Evolutionary conservation across 1,140 invertebrate species (phyloP), one percentile per base, ranked within the genome.

Genomic region (Drosophila ambigua): DNA sequence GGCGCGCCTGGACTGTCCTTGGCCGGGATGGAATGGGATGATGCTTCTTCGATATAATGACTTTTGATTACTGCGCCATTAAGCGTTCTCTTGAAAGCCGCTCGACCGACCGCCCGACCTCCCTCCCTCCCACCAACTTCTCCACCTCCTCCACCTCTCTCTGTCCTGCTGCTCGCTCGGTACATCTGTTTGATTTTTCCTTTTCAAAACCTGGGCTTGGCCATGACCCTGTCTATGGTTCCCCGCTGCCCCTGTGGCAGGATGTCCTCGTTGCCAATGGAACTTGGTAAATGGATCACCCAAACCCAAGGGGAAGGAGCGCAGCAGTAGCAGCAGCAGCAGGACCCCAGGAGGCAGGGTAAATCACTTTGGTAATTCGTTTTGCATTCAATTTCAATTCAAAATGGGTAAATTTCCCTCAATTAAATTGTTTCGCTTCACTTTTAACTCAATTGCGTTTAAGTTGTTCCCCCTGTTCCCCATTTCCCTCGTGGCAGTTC

Each of bases 41-140:
- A 39, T 13, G 35, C 44, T 64, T 71, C 66, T 85, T 52, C 64
- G 67, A 83, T 63, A 87, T 87, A 89, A 87, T 87, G 83, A 87
- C 83, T 87, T 87, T 66, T 87, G 83, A 87, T 87, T 87, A 83
- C 68, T 79, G 84, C 84, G 84, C 84, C 84, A 88, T 89, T 89
- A 87, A 71, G 78, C 72, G 77, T 57, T 78, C 66, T 53, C 69
- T 61, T 63, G 57, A 78, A 62, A 51, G 51, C 44, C 35, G 16
- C 15, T 23, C 4, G 9, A 15, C 50, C 28, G 6, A 7, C 50
- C 16, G 13, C 7, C 8, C 16, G 0, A 0, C 7, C 15, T 31
- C n/a, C 13, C 26, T 1, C 23, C n/a, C 49, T 51, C 13, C n/a
- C 16, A 4, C 50, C 1, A 0, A n/a, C n/a, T n/a, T 1, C 23